phyloP scores from a whole-genome alignment of 2,888 invertebrate genomes.

The Nymphalis urticae region DNA sequence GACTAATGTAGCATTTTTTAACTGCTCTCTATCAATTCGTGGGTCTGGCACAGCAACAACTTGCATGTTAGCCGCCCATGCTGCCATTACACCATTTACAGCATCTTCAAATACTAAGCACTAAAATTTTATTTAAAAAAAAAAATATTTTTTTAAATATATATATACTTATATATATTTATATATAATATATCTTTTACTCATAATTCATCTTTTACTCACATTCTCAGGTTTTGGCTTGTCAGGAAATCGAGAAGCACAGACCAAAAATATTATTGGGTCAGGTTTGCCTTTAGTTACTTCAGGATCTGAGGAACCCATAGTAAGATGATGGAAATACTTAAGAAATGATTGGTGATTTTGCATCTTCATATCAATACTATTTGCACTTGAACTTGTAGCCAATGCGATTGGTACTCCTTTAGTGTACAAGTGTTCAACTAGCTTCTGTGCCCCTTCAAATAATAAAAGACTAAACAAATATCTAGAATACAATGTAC shows the following conservation, averaged over 20 bases:
- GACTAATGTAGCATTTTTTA: conserved; percentile 83
- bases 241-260: conserved; percentile 87
- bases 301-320: conserved; percentile 91
- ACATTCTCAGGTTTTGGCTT: conserved; percentile 83
- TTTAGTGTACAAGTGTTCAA: conserved; percentile 86
- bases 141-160: no score
- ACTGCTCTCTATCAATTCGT: conserved; percentile 53
- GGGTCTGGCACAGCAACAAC: conserved; percentile 89
- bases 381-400: conserved; percentile 89
- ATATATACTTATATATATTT: not conserved
- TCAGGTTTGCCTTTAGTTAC: conserved; percentile 93
- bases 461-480: conserved; percentile 31
- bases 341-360: conserved; percentile 84
- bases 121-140: conserved; percentile 65
- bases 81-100: conserved; percentile 92
- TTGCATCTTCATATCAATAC: conserved; percentile 86
- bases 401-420: conserved; percentile 92
- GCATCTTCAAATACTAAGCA: conserved; percentile 96
- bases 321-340: conserved; percentile 87
- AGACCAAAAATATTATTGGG: conserved; percentile 91
- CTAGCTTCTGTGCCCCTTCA: conserved; percentile 88
- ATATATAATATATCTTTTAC: no score
- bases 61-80: conserved; percentile 91
- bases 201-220: conserved; percentile 42
- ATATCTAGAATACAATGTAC: no score